Percentiles rank a stretch among this genome's conserved stretches.
These are phyloP conservation scores for Rhombomys opimus DNA, from an alignment of 2,113 vertebrate genomes.

Conservation along the genomic window DNA sequence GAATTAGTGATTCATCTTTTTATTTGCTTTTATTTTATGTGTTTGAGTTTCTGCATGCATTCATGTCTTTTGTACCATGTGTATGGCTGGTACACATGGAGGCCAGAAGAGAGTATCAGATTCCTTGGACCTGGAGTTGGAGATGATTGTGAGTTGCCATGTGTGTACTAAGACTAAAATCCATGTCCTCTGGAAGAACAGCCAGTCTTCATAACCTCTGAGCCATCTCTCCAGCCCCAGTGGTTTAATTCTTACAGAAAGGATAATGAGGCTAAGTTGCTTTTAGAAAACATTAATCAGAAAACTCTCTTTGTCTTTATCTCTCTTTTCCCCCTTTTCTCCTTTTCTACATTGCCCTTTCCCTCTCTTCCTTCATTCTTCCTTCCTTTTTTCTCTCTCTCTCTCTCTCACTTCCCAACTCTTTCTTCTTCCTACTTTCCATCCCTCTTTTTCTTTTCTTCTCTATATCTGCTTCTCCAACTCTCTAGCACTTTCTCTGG, in stretches of 20 bases:
- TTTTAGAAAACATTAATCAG: neutral
- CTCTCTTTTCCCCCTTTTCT: neutral
- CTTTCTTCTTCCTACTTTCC: neutral
- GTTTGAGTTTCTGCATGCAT: neutral
- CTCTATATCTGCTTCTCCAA: neutral
- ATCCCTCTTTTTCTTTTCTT: neutral
- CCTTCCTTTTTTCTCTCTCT: neutral
- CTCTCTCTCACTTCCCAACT: neutral
- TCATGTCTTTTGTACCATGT: neutral
- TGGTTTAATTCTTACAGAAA: neutral
- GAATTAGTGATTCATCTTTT: neutral
- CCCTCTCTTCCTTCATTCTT: neutral
- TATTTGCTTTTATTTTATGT: neutral
- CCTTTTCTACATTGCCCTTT: fast-evolving
- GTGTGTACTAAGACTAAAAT: neutral
- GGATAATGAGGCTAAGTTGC: neutral
- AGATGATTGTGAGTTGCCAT: neutral
- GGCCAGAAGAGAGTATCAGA: neutral
- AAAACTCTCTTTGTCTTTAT: neutral
- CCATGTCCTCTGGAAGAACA: neutral
- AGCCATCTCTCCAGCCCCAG: neutral
- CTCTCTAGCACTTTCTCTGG: neutral
- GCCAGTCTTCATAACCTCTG: neutral
- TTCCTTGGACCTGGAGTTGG: neutral
- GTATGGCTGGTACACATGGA: neutral